phyloP scores from a whole-genome alignment of 2,113 vertebrate species.

The Lepus timidus region DNA sequence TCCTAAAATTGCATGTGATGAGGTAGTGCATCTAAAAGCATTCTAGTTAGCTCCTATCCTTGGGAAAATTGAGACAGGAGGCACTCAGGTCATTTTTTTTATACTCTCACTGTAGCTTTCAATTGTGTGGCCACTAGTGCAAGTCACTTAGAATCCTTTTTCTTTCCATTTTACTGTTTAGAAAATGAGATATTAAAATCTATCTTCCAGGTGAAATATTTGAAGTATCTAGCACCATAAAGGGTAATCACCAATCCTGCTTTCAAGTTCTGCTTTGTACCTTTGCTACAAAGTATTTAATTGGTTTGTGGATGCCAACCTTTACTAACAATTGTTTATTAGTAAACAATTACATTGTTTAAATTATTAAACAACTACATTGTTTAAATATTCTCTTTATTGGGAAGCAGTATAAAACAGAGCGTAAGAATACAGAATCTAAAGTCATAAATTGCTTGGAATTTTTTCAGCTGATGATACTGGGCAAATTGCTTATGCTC shows the following conservation, averaged over 20 bases:
- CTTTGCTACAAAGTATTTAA: neutral
- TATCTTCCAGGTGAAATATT: neutral
- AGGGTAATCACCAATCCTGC: conserved; percentile 3
- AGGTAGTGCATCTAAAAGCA: neutral
- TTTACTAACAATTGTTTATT: neutral
- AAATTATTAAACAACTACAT: neutral
- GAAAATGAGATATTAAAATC: neutral
- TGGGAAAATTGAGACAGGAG: neutral
- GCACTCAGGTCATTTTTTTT: neutral
- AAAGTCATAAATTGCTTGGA: conserved; percentile 12
- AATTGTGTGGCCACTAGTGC: neutral
- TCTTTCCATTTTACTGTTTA: neutral
- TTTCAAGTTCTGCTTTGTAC: conserved; percentile 41
- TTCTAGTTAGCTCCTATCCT: neutral
- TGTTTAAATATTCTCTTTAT: neutral
- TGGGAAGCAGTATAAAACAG: neutral
- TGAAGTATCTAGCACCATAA: neutral
- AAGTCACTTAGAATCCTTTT: conserved; percentile 13
- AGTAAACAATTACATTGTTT: too few species aligned
- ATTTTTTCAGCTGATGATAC: neutral
- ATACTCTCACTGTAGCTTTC: neutral
- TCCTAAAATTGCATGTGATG: neutral
- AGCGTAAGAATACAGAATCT: neutral
- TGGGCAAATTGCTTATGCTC: neutral
- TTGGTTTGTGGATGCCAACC: neutral